Evolutionary conservation across 2,113 vertebrate species (phyloP).

Genomic region (Chitala chitala): DNA sequence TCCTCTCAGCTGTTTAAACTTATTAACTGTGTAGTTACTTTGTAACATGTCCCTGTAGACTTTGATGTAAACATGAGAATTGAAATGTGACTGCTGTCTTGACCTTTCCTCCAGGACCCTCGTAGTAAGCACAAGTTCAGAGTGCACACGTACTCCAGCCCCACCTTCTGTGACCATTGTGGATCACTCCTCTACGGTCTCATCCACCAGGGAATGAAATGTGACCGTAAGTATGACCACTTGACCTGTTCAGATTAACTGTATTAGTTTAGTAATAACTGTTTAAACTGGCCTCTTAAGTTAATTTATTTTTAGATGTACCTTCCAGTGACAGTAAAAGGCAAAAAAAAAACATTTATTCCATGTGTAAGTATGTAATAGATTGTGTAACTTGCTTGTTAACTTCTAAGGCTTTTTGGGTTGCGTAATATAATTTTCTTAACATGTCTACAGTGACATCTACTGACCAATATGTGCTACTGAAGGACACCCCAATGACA

Average conservation of each 20-base stretch:
- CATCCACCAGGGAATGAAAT: conserved; percentile 98
- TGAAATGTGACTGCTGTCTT: conserved; percentile 24
- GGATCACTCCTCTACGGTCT: conserved; percentile 93
- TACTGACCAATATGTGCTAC: conserved; percentile 14
- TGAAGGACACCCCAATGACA: no score
- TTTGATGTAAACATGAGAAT: not conserved
- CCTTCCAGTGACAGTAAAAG: no score
- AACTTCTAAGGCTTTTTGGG: no score
- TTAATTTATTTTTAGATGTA: no score
- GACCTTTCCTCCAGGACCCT: conserved; percentile 72
- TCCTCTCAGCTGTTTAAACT: no score
- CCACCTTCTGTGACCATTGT: conserved; percentile 97
- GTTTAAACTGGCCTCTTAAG: no score
- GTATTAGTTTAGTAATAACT: no score
- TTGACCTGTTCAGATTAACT: not conserved
- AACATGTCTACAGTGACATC: conserved; percentile 28
- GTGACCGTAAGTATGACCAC: conserved; percentile 78
- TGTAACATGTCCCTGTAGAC: not conserved
- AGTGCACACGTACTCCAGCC: conserved; percentile 96
- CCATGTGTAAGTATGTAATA: no score
- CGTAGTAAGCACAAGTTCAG: conserved; percentile 96
- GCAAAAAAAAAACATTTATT: no score
- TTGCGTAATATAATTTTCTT: no score
- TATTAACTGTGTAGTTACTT: not conserved
- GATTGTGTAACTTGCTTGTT: no score